These are phyloP conservation scores for Australoheros facetus DNA, from an alignment of 2,797 vertebrate genomes.

Conservation along the genomic window DNA sequence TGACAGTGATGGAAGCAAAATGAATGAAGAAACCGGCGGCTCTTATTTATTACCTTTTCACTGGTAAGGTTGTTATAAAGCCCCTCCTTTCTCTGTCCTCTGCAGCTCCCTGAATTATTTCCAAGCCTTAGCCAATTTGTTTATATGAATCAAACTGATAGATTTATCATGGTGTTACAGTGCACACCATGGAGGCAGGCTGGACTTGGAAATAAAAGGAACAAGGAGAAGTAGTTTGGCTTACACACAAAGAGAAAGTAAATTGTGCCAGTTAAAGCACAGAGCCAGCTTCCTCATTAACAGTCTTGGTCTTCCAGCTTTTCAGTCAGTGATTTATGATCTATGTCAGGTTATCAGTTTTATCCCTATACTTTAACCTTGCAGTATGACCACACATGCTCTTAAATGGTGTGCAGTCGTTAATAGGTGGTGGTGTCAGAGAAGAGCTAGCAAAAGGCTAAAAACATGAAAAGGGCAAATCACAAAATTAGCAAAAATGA, in stretches of 20 bases:
- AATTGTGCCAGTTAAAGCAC: slow-evolving; percentile 58
- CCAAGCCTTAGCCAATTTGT: slow-evolving; percentile 62
- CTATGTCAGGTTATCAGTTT: neutral
- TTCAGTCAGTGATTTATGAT: slow-evolving; percentile 4
- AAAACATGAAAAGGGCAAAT: neutral
- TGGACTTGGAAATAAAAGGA: slow-evolving; percentile 46
- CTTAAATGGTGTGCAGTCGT: neutral
- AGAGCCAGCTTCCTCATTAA: slow-evolving; percentile 46
- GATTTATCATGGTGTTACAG: slow-evolving; percentile 65
- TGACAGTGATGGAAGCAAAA: slow-evolving; percentile 62
- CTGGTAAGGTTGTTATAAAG: slow-evolving; percentile 17
- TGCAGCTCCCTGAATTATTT: slow-evolving; percentile 53
- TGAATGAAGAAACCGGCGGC: slow-evolving; percentile 34
- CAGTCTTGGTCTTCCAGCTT: slow-evolving; percentile 26
- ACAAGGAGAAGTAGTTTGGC: slow-evolving; percentile 67
- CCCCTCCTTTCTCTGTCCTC: slow-evolving; percentile 36
- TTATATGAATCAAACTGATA: slow-evolving; percentile 61
- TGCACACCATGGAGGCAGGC: slow-evolving; percentile 23
- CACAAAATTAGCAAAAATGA: neutral
- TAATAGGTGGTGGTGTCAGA: neutral
- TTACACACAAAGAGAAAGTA: slow-evolving; percentile 48
- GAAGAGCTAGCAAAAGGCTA: neutral
- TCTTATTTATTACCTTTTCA: slow-evolving; percentile 64
- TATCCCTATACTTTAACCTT: neutral
- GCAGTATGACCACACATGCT: neutral